Conservation (phyloP, 2,113 vertebrate genomes). For the Enhydra lutris region DNA sequence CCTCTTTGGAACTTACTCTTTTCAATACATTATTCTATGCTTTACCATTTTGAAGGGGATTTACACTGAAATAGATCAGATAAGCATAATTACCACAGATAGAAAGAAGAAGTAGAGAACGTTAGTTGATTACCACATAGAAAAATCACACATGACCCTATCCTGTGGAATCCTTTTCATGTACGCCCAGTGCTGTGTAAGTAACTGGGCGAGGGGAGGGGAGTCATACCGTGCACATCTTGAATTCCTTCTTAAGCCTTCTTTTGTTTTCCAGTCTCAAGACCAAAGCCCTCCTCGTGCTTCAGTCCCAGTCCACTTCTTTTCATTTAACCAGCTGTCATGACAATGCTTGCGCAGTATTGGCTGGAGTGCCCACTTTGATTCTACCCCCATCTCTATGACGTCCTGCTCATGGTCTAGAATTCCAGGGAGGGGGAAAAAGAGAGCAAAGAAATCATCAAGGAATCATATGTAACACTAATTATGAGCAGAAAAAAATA, state of each 20-base stretch:
- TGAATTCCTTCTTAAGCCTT: neutral
- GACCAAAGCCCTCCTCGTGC: neutral
- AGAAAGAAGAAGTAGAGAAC: neutral
- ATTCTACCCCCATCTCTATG: neutral
- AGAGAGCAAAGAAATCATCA: neutral
- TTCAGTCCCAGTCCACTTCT: fast-evolving
- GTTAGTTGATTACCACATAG: neutral
- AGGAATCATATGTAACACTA: neutral
- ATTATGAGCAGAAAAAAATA: neutral
- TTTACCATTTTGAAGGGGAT: neutral
- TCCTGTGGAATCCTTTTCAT: neutral
- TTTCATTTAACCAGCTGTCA: neutral
- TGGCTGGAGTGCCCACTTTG: neutral
- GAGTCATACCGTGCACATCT: fast-evolving
- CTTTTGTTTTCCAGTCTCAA: neutral
- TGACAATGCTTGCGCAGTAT: neutral
- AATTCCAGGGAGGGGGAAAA: neutral
- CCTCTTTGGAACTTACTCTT: neutral
- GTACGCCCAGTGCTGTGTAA: neutral
- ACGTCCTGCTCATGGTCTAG: neutral
- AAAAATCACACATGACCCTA: neutral
- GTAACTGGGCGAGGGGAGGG: fast-evolving
- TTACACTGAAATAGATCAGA: neutral
- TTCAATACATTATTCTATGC: neutral
- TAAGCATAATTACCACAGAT: neutral